These are phyloP conservation scores for Dipus sagitta DNA, from an alignment of 2,797 vertebrate genomes.

Conservation along the genomic window DNA sequence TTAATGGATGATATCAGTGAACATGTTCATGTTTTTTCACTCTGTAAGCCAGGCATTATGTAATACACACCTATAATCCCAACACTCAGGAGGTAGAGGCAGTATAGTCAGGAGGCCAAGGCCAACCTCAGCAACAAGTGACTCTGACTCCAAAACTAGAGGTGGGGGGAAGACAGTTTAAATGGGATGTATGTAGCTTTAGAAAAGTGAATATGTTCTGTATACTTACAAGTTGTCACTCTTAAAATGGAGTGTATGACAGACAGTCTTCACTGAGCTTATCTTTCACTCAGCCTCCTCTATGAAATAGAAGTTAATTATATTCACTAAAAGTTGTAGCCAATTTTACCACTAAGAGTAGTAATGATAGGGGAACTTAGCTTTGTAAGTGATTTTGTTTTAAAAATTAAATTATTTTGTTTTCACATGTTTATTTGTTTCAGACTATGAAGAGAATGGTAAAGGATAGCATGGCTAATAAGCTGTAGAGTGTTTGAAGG, in stretches of 20 bases:
- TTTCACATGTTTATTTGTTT: background rate
- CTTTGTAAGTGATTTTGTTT: background rate
- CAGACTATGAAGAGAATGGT: background rate
- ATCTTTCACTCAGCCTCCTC: background rate
- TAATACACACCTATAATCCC: background rate
- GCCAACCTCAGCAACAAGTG: background rate
- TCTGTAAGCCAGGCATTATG: background rate
- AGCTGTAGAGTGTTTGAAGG: background rate
- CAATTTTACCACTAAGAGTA: background rate
- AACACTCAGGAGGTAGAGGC: background rate
- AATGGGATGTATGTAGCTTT: background rate
- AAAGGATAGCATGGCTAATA: background rate
- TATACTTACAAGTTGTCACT: background rate
- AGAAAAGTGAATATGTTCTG: background rate
- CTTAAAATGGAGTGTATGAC: background rate
- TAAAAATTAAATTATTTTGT: background rate
- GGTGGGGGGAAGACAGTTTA: too few species aligned
- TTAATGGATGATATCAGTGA: constrained; percentile 20
- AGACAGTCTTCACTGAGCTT: background rate
- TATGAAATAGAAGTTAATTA: background rate
- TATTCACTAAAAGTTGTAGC: background rate
- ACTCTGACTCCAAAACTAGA: background rate
- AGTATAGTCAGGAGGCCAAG: too few species aligned
- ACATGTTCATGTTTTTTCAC: background rate
- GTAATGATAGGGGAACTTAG: background rate